Percentiles rank a stretch among this genome's conserved stretches.
Conservation (phyloP, 2,888 invertebrate genomes). For the Muscina levida region DNA sequence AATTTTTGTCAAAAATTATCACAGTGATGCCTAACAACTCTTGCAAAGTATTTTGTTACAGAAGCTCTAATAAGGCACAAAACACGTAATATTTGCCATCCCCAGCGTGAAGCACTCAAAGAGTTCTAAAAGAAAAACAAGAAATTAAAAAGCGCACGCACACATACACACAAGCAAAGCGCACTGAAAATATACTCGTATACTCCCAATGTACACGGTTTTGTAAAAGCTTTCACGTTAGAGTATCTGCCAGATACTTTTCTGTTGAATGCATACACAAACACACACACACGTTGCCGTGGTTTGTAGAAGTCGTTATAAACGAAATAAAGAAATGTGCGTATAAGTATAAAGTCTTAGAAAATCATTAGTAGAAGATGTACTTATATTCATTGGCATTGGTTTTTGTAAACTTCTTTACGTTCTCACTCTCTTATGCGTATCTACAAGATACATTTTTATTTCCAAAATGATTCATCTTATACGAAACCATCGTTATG, state of each 20-base stretch:
- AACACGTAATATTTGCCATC: no score
- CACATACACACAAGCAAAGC: not conserved
- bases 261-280: no score
- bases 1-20: no score
- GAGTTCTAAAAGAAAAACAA: constrained; percentile 59
- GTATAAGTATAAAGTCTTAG: no score
- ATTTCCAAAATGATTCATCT: not conserved
- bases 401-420: not conserved
- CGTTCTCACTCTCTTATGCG: not conserved
- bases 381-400: no score
- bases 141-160: constrained; percentile 29
- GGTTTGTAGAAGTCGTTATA: no score
- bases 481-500: not conserved
- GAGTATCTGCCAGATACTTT: constrained; percentile 39
- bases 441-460: constrained; percentile 14
- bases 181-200: not conserved
- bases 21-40: no score
- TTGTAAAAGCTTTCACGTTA: not conserved
- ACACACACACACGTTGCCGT: not conserved
- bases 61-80: no score
- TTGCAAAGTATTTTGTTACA: no score
- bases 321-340: no score
- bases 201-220: not conserved
- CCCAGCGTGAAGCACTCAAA: not conserved
- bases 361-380: no score